Conservation (phyloP, 2,797 vertebrate species). For the Channa striata region DNA sequence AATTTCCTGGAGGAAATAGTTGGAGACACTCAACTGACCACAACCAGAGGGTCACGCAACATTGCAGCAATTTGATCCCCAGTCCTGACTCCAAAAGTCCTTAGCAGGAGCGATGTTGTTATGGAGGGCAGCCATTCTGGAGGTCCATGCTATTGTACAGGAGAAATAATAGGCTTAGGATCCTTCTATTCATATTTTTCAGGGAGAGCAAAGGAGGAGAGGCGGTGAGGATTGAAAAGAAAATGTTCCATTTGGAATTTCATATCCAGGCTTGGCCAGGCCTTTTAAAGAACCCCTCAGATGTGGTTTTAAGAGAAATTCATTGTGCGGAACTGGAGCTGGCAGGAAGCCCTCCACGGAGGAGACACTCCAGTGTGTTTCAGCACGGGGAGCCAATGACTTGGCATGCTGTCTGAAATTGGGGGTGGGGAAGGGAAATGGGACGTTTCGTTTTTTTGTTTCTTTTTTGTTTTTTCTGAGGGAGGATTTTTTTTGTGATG, state of each 20-base stretch:
- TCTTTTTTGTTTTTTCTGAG: conserved; percentile 23
- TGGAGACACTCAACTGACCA: conserved; percentile 63
- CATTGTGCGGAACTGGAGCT: conserved; percentile 85
- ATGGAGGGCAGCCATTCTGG: conserved; percentile 71
- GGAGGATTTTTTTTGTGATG: conserved; percentile 41
- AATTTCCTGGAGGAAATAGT: conserved; percentile 57
- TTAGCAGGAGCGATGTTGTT: conserved; percentile 39
- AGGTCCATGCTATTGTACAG: conserved; percentile 77
- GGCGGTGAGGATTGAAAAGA: conserved; percentile 80
- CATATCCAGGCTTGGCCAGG: conserved; percentile 82
- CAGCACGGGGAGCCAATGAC: conserved; percentile 64
- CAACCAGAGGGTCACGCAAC: conserved; percentile 48
- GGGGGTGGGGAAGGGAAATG: conserved; percentile 57
- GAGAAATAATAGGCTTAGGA: conserved; percentile 86
- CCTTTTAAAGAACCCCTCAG: conserved; percentile 81
- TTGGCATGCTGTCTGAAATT: conserved; percentile 60
- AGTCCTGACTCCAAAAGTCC: conserved; percentile 34
- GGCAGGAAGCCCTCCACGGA: conserved; percentile 76
- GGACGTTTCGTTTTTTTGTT: conserved; percentile 54
- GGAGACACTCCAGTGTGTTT: conserved; percentile 74
- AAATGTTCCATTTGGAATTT: conserved; percentile 85
- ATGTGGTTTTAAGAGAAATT: conserved; percentile 88
- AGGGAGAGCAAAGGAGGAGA: conserved; percentile 68
- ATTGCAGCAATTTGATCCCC: conserved; percentile 48
- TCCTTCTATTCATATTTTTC: conserved; percentile 84